These are phyloP conservation scores for Camponotus fellah DNA, from an alignment of 2,888 invertebrate genomes.

Conservation along the genomic window DNA sequence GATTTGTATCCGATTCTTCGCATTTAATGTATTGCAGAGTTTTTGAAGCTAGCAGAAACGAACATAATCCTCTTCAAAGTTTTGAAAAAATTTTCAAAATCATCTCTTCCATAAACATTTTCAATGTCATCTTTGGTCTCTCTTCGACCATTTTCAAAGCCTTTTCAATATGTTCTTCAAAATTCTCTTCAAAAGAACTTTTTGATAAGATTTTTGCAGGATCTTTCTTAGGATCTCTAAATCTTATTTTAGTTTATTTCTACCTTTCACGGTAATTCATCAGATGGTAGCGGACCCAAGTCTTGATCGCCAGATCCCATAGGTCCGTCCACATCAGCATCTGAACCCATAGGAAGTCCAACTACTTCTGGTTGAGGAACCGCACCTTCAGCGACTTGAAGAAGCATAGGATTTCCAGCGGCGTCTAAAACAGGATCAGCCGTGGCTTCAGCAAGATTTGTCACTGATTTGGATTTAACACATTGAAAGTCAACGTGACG, in stretches of 20 bases:
- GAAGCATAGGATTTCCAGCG: constrained; percentile 87
- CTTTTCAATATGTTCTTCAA: not conserved
- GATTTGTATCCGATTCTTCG: not conserved
- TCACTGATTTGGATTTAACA: constrained; percentile 98
- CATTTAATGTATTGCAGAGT: not conserved
- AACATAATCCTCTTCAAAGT: not conserved
- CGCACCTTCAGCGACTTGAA: constrained; percentile 82
- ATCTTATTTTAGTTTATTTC: not conserved
- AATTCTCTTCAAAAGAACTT: constrained; percentile 4
- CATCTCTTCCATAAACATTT: not conserved
- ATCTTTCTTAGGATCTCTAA: not conserved
- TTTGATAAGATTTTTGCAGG: not conserved
- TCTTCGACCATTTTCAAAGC: not conserved
- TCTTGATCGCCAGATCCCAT: constrained; percentile 77
- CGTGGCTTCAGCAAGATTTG: constrained; percentile 97
- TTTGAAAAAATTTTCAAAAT: not conserved
- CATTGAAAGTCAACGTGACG: constrained; percentile 99
- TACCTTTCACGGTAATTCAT: constrained; percentile 79
- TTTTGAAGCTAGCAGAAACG: not conserved
- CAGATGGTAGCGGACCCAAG: constrained; percentile 80
- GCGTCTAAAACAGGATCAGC: constrained; percentile 94
- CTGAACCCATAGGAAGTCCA: constrained; percentile 78
- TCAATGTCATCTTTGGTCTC: not conserved
- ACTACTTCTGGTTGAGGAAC: constrained; percentile 77
- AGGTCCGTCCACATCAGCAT: constrained; percentile 68